Conservation (phyloP, 1,140 invertebrate genomes). For the Colletes gigas region DNA sequence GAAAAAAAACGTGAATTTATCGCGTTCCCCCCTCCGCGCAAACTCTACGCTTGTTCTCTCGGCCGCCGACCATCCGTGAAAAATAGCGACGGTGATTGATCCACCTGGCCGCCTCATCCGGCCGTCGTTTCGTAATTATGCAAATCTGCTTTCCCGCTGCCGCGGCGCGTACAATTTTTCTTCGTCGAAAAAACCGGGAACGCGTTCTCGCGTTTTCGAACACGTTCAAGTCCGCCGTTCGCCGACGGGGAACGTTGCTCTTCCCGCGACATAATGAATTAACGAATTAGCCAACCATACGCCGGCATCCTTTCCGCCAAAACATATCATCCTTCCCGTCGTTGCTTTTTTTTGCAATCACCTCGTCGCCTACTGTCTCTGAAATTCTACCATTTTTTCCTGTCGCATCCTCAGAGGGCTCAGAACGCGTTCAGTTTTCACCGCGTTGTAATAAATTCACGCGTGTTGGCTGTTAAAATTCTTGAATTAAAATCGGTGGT, state of each 20-base stretch:
- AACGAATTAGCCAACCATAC: neutral
- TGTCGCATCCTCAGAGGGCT: too few species aligned
- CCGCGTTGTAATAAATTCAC: too few species aligned
- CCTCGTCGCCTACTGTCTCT: too few species aligned
- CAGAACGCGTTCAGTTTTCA: too few species aligned
- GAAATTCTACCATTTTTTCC: too few species aligned
- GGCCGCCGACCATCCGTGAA: slow-evolving; percentile 40
- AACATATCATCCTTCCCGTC: too few species aligned
- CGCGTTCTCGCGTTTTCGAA: slow-evolving; percentile 23
- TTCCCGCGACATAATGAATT: neutral
- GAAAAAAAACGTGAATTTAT: slow-evolving; percentile 34
- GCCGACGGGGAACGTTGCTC: neutral
- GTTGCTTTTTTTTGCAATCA: too few species aligned
- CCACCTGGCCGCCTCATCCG: slow-evolving; percentile 48
- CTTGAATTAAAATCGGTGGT: neutral
- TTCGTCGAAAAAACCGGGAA: slow-evolving; percentile 15
- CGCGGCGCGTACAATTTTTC: slow-evolving; percentile 42
- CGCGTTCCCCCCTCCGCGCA: slow-evolving; percentile 20
- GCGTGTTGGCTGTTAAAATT: too few species aligned
- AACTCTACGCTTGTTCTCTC: slow-evolving; percentile 53
- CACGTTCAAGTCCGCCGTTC: neutral
- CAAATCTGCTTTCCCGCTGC: slow-evolving; percentile 59
- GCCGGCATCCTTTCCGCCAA: too few species aligned
- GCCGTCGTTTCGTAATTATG: slow-evolving; percentile 68
- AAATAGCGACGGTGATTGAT: slow-evolving; percentile 70